These are phyloP conservation scores for Maniola jurtina DNA, from an alignment of 1,140 invertebrate genomes.

Conservation along the genomic window DNA sequence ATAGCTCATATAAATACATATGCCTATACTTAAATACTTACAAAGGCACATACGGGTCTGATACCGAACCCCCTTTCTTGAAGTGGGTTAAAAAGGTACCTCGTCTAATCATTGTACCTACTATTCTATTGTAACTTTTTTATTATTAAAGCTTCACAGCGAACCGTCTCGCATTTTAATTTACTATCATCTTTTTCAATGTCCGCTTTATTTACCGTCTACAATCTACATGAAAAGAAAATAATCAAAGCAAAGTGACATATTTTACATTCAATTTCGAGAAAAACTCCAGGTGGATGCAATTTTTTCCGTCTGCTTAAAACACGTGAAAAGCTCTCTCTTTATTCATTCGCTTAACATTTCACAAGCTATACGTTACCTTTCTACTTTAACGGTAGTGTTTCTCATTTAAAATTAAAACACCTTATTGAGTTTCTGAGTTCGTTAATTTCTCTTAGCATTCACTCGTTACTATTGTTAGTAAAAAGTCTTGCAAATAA, in stretches of 20 bases:
- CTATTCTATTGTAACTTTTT: background rate
- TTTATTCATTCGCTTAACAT: conserved; percentile 17
- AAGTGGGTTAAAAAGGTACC: too few species aligned
- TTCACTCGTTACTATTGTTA: background rate
- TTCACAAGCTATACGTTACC: conserved; percentile 9
- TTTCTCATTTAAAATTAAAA: conserved; percentile 13
- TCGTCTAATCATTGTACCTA: background rate
- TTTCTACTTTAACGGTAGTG: conserved; percentile 3
- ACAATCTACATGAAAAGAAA: conserved; percentile 22
- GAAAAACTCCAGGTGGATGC: conserved; percentile 38
- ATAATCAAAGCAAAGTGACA: conserved; percentile 37
- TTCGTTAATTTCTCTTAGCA: background rate
- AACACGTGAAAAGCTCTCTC: conserved; percentile 10
- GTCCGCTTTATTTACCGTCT: conserved; percentile 19
- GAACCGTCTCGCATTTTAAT: conserved; percentile 8
- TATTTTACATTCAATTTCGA: conserved; percentile 55
- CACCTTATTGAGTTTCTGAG: background rate
- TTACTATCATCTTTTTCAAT: conserved; percentile 20
- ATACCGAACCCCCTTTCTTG: too few species aligned
- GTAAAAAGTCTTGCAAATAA: too few species aligned
- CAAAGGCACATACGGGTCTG: too few species aligned
- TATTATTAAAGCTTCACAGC: conserved; percentile 5
- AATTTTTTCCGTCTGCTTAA: conserved; percentile 22
- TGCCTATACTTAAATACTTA: too few species aligned
- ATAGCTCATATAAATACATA: too few species aligned